Evolutionary conservation across 2,888 invertebrate species (phyloP).

Genomic region (Dryadula phaetusa): DNA sequence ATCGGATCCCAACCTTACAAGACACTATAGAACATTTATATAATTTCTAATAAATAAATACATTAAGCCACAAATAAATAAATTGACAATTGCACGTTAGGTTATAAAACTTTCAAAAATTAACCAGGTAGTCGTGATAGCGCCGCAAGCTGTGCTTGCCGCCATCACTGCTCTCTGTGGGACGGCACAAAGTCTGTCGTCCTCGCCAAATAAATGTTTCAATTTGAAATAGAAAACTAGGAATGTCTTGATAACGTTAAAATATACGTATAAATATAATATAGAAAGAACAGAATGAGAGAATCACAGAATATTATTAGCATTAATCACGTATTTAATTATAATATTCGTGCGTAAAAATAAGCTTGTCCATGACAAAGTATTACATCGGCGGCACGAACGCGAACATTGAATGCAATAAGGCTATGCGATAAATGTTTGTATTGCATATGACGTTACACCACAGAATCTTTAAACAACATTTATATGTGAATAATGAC

Average conservation of each 20-base stretch:
- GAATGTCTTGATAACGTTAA: slow-evolving; percentile 74
- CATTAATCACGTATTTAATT: slow-evolving; percentile 59
- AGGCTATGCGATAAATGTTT: slow-evolving; percentile 61
- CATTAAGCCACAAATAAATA: slow-evolving; percentile 81
- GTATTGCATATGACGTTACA: slow-evolving; percentile 58
- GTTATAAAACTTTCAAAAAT: slow-evolving; percentile 74
- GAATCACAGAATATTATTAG: slow-evolving; percentile 75
- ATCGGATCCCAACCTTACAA: slow-evolving; percentile 70
- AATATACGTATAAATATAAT: slow-evolving; percentile 58
- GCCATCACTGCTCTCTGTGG: slow-evolving; percentile 42
- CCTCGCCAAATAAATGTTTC: slow-evolving; percentile 51
- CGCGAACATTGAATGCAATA: slow-evolving; percentile 59
- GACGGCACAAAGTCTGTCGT: slow-evolving; percentile 64
- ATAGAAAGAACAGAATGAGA: slow-evolving; percentile 70
- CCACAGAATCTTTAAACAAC: slow-evolving; percentile 66
- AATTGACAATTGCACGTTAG: slow-evolving; percentile 79
- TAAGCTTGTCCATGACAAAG: slow-evolving; percentile 55
- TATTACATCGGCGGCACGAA: slow-evolving; percentile 49
- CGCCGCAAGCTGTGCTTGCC: slow-evolving; percentile 71
- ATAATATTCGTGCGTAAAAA: slow-evolving; percentile 55
- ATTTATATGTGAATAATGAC: slow-evolving; percentile 67
- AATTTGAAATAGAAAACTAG: slow-evolving; percentile 66
- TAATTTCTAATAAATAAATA: slow-evolving; percentile 80
- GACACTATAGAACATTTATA: slow-evolving; percentile 69
- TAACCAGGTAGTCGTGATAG: slow-evolving; percentile 60